Percentiles rank a stretch among this genome's conserved stretches.
These are phyloP conservation scores for Amphilophus citrinellus DNA, from an alignment of 2,113 vertebrate species.

Conservation along the genomic window DNA sequence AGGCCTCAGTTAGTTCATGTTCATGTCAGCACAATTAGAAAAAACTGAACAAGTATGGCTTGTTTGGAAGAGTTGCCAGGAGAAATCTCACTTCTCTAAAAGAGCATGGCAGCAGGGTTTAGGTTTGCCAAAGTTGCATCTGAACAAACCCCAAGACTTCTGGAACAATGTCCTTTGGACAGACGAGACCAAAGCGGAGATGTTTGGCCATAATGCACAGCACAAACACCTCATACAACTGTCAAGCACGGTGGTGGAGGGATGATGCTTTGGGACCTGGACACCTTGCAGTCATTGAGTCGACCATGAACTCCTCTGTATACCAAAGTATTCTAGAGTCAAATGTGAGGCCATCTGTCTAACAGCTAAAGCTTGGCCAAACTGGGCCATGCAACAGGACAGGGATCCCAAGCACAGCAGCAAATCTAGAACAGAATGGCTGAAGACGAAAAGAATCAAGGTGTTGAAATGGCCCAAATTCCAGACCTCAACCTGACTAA, in stretches of 20 bases:
- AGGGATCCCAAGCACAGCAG: not conserved
- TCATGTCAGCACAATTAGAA: too few relatives aligned
- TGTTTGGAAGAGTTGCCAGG: not conserved
- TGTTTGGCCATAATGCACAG: not conserved
- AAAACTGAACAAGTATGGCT: too few relatives aligned
- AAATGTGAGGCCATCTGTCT: not conserved
- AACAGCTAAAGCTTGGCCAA: not conserved
- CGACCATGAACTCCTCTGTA: not conserved
- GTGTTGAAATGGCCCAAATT: not conserved
- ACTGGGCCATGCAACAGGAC: not conserved
- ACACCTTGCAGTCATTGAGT: not conserved
- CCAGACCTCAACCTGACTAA: not conserved
- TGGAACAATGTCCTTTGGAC: not conserved
- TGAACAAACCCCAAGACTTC: not conserved
- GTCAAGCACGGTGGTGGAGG: not conserved
- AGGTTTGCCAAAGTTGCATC: not conserved
- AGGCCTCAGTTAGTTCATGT: not conserved
- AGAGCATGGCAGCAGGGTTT: not conserved
- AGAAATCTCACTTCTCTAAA: not conserved
- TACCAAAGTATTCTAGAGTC: not conserved
- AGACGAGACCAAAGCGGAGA: too few relatives aligned
- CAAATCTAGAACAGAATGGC: not conserved
- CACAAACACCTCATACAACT: not conserved
- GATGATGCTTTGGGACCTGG: not conserved
- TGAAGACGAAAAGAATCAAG: not conserved